phyloP scores from a whole-genome alignment of 2,113 vertebrate genomes.

The Labrus mixtus region DNA sequence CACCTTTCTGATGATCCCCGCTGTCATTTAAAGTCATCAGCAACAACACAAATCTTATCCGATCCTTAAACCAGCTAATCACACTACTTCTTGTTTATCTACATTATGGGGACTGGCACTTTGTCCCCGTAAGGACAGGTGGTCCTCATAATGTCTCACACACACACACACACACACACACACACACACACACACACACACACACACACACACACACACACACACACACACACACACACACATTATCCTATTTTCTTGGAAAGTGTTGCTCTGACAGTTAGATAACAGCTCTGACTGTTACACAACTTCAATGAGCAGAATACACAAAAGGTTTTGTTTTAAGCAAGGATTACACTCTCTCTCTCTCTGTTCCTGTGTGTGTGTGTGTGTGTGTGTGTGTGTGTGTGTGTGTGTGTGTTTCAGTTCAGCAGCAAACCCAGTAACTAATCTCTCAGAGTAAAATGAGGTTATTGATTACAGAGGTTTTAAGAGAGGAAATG shows the following conservation, averaged over 20 bases:
- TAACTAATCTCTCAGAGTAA: background rate
- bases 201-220: constrained; percentile 2
- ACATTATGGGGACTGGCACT: no score
- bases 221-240: background rate
- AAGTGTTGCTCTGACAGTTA: constrained; percentile 3
- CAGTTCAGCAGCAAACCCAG: background rate
- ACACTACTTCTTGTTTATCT: no score
- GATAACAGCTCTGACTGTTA: constrained; percentile 20
- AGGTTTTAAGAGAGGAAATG: background rate
- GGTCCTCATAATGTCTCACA: background rate
- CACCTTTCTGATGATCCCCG: no score
- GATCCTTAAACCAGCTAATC: no score
- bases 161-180: background rate
- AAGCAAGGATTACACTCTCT: background rate
- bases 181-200: background rate
- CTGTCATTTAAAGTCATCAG: no score
- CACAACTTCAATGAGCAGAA: constrained; percentile 5
- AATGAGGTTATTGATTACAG: background rate
- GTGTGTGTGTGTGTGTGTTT: background rate
- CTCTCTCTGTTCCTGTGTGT: constrained; percentile 13
- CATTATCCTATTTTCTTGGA: background rate
- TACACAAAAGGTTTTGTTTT: background rate
- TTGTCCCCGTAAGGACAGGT: no score
- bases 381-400: constrained; percentile 9
- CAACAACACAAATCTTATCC: no score